Evolutionary conservation across 2,888 invertebrate genomes (phyloP), one percentile per base, ranked within the genome.

Genomic region (Gibbula magus): DNA sequence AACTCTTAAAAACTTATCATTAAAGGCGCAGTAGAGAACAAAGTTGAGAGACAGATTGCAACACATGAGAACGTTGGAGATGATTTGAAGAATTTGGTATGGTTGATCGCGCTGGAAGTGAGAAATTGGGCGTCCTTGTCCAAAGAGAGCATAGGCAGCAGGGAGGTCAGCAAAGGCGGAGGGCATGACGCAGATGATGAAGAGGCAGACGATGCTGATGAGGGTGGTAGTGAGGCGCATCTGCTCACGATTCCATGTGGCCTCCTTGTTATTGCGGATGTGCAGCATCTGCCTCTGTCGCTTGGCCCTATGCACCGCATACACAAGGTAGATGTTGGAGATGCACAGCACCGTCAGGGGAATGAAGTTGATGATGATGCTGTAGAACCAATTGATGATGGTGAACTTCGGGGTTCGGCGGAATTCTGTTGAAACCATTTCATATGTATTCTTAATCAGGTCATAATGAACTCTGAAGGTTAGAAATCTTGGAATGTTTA

Each of bases 21-120:
- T 92, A 78, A 91, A 91, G 66, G 91, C 88, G 80, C 90, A 90
- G 84, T 91, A 92, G 32, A 91, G 85, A 51, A 92, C 88, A 82
- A 91, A 92, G 82, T 91, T 92, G 8, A 91, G 83, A 2, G 91
- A 90, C 16, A 89, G 84, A 77, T 91, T 90, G 52, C 88, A 82
- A 87, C 88, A 88, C 16, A 91, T 87, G 0, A 91, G 85, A 29
- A 90, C 82, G 82, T 91, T 91, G 56, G 89, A 86, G 7, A 89
- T 79, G 35, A 83, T 86, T 66, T 88, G 88, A 16, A 88, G 81
- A 18, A 85, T 84, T 16, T 77, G 76, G 83, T 90, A 91, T 73
- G 87, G 86, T 1, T 85, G 80, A 2, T 86, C 83, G 1, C 45
- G n/a, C 10, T 81, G 80, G 81, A 90, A 90, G 51, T 88, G 79